Base-by-base conservation (phyloP, 2,888 invertebrate genomes). In the Metopia argyrocephala region DNA sequence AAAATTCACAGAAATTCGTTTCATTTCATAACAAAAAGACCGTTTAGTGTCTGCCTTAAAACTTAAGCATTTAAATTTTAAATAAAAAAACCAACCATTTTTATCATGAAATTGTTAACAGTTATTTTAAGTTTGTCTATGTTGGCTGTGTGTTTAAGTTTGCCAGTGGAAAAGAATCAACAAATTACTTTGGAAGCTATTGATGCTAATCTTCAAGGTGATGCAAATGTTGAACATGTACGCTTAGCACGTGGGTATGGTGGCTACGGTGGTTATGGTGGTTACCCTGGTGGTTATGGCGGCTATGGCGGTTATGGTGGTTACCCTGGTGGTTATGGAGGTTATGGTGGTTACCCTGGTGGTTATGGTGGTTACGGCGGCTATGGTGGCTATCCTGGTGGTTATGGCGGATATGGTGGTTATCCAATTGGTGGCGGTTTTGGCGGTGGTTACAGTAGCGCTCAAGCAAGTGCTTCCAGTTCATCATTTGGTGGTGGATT, bases 191-290 rank as follows among this genome's bases (percentile, higher is more conserved):
- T 83, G 83, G 38, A 82, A 73, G 21, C 64, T 73, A 2, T 84
- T 65, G 5, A 84, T 84, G 56, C 66, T 78, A 62, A 12, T 18
- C 56, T 7, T 66, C 71, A 38, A 76, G 82, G 82, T 48, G 76
- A 79, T 54, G 61, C 61, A 3, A 76, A 78, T 50, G 83, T 71
- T 25, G 80, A 56, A 5, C 20, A 52, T n/a, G 38, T 9, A 3
- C 84, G 88, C 2, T 79, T 80, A 5, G 83, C 84, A 7, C 88
- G 88, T 3, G 61, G 45, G 0, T 21, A 21, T 54, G 28, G 46
- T 2, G 78, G 70, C 38, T 82, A 45, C 69, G 79, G n/a, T 46
- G 74, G 66, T 59, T 76, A 9, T 56, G 71, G 54, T 9, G 65
- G 61, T n/a, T 59, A 27, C 18, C 56, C 38, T n/a, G 61, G 68